Base-by-base conservation (phyloP, 2,797 vertebrate genomes). In the Passerculus sandwichensis region DNA sequence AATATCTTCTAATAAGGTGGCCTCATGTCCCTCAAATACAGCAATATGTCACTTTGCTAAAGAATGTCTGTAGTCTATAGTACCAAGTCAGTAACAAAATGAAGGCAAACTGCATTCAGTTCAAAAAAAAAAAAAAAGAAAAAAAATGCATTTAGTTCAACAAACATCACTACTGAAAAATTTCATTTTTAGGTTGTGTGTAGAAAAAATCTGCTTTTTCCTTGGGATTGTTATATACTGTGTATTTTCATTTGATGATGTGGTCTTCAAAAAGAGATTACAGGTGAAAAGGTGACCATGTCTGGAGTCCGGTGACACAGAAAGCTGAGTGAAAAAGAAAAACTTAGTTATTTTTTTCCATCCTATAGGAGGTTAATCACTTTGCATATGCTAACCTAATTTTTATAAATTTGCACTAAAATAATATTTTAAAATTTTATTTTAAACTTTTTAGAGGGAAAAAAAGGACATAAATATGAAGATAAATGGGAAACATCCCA, bases 241-340 rank as follows among this genome's bases (percentile, higher is more conserved):
- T 36, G 44, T 23, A 11, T 72, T 81, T 56, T 93, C 89, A 25
- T 32, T 26, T 21, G 92, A 48, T 1, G 96, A 56, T 0, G 75
- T 42, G 17, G 76, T 93, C 81, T 96, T 97, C 91, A 97, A 74
- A 57, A 97, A 96, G 59, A 97, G 75, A 65, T 97, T 97, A 72
- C 59, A 93, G 10, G 86, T 87, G 7, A 94, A 92, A 78, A 96
- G 94, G 16, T 86, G 85, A 40, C 95, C 89, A 10, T 83, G 91
- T 26, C 94, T 69, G 71, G 94, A 42, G 53, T 83, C 70, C 0
- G 94, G 70, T 3, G 84, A 85, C 53, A 89, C 96, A 32, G 97
- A 89, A 64, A 97, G 94, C 97, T 98, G 88, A 78, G 32, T 5
- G 32, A 61, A 75, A 62, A 96, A 85, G 20, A 32, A 85, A 74